Evolutionary conservation across 2,113 vertebrate genomes (phyloP), one percentile per base, ranked within the genome.

Genomic region (Thunnus maccoyii): DNA sequence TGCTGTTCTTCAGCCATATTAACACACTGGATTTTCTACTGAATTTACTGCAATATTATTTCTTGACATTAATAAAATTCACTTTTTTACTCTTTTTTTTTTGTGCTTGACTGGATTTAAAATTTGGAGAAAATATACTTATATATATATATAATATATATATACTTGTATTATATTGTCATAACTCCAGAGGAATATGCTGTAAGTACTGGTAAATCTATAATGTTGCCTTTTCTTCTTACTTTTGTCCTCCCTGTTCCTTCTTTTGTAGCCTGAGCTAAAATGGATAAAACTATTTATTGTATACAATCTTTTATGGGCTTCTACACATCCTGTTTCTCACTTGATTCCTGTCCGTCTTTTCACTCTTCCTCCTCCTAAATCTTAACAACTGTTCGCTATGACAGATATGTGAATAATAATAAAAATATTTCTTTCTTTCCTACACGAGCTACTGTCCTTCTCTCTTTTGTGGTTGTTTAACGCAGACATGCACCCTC

Each of bases 341-440:
- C 16, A 76, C 68, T 61, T 52, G 52, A 62, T 78, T 47, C 47
- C 18, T 70, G 32, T 75, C 16, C 66, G 69, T 80, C 65, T 48
- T 11, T 66, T 6, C 64, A 66, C 1, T 62, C 6, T 47, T 48
- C 54, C 4, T 27, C 46, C 27, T 57, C 11, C 25, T 65, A 16
- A 55, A 68, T 72, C 64, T 67, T 54, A 74, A 52, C 22, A 76
- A 32, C 18, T 82, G 76, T 54, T 76, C 68, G 55, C 51, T 90
- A 36, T 85, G 18, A 76, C 55, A 60, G 50, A 68, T 7, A 46
- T 57, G 56, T 77, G 61, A 74, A 82, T 66, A 87, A 82, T 64
- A 87, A 92, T 87, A 94, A 92, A 90, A 25, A 11, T 27, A 50
- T 64, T 69, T 86, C 27, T 17, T 36, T 76, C 56, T 48, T 66